Conservation (phyloP, 2,888 invertebrate genomes). For the Sycophila texana region DNA sequence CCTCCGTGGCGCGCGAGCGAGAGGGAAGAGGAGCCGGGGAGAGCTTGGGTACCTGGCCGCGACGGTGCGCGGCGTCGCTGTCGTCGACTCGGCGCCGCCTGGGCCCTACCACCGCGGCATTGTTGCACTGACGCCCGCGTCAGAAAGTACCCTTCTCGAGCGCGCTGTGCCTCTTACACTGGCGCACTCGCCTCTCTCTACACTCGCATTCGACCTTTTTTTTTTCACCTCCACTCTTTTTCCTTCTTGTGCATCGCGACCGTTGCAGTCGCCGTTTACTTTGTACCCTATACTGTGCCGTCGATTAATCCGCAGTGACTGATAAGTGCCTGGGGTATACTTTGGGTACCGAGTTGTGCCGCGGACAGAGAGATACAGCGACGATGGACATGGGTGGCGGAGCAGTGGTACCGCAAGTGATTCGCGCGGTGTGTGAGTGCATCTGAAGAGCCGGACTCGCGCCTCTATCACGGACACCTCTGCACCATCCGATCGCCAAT, state of each 20-base stretch:
- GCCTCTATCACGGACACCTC: neutral
- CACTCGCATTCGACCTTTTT: too few relatives aligned
- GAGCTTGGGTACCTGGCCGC: conserved; percentile 66
- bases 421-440: neutral
- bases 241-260: neutral
- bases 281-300: neutral
- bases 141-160: conserved; percentile 65
- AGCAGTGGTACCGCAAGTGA: neutral
- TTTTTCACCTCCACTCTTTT: neutral
- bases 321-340: neutral
- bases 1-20: neutral
- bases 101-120: conserved; percentile 69
- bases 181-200: too few relatives aligned
- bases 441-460: neutral
- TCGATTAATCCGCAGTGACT: neutral
- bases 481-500: neutral
- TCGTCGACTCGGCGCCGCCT: conserved; percentile 64
- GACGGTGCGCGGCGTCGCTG: conserved; percentile 67
- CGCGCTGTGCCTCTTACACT: conserved; percentile 24
- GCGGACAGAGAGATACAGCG: neutral
- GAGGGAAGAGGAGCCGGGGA: neutral
- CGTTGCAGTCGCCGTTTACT: neutral
- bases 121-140: conserved; percentile 73
- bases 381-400: conserved; percentile 16
- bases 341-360: neutral